Evolutionary conservation across 2,797 vertebrate species (phyloP).

Genomic region (Bovichtus diacanthus): DNA sequence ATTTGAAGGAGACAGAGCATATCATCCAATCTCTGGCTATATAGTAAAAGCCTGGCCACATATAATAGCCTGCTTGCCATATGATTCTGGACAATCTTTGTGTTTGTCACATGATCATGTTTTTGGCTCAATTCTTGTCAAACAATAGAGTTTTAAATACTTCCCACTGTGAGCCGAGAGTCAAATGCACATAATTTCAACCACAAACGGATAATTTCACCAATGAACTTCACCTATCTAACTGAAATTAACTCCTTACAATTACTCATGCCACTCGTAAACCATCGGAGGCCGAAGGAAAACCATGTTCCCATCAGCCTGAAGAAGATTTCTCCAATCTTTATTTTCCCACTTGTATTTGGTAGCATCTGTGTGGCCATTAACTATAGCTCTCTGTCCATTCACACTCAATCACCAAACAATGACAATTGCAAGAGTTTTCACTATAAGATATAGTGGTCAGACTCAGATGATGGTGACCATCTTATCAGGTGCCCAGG

Average conservation of each 20-base stretch:
- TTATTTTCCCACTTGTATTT: background rate
- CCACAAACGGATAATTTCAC: background rate
- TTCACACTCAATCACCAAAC: conserved; percentile 12
- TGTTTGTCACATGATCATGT: background rate
- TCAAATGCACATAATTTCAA: background rate
- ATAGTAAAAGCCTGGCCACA: background rate
- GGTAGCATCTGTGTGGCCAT: background rate
- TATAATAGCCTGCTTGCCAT: background rate
- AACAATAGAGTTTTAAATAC: background rate
- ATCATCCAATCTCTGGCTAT: background rate
- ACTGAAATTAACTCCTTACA: background rate
- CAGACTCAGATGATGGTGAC: conserved; percentile 27
- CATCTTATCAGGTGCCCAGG: conserved; percentile 32
- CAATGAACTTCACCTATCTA: background rate
- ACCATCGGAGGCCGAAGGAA: background rate
- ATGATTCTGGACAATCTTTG: conserved; percentile 2
- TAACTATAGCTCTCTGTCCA: background rate
- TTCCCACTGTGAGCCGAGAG: background rate
- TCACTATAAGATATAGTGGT: conserved; percentile 22
- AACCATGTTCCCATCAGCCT: background rate
- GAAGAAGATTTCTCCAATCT: background rate
- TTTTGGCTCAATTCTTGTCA: background rate
- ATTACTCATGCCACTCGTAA: background rate
- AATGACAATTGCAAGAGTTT: background rate
- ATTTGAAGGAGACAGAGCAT: conserved; percentile 2